Evolutionary conservation across 1,140 invertebrate species (phyloP), one percentile per base, ranked within the genome.

Genomic region (Euwallacea fornicatus): DNA sequence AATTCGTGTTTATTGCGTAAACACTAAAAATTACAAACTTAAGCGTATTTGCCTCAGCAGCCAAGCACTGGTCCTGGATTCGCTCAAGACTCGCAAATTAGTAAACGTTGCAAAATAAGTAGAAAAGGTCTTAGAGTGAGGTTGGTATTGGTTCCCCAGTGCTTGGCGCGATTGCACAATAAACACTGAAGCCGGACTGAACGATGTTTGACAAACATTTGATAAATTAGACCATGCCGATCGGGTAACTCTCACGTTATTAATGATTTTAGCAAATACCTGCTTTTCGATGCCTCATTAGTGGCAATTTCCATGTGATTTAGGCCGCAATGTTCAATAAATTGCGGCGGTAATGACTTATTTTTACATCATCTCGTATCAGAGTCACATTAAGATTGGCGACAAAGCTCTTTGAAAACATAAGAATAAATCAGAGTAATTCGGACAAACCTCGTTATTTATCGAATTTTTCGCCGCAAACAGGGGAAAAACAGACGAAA

Each of bases 221-320:
- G 63, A 65, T 65, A 54, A 65, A 65, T 65, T 65, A 54, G 63
- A 44, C 47, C 42, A 65, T 65, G 21, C 9, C 10, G 63, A 65
- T 65, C 63, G 42, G 53, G 63, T 54, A 54, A 65, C 63, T 46
- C 42, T 65, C 53, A 65, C 33, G 63, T 65, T 65, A 65, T 65
- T 65, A 65, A 65, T 65, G 63, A 55, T 65, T 65, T 65, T 54
- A 50, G 63, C 63, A 65, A 65, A 65, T 65, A 55, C 54, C 63
- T 54, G 47, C 63, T 47, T 53, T 65, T 65, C 63, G 54, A 42
- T n/a, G 13, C 16, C 63, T 54, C 53, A 65, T 65, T 65, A 65
- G 63, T 54, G 50, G 2, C 42, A 33, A 46, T 53, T 65, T 54
- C 46, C 16, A 54, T 42, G 42, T 65, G 63, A 65, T 65, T 54